Conservation (phyloP, 37 sponge, comb jelly and placozoan genomes). For the Axinella damicornis region DNA sequence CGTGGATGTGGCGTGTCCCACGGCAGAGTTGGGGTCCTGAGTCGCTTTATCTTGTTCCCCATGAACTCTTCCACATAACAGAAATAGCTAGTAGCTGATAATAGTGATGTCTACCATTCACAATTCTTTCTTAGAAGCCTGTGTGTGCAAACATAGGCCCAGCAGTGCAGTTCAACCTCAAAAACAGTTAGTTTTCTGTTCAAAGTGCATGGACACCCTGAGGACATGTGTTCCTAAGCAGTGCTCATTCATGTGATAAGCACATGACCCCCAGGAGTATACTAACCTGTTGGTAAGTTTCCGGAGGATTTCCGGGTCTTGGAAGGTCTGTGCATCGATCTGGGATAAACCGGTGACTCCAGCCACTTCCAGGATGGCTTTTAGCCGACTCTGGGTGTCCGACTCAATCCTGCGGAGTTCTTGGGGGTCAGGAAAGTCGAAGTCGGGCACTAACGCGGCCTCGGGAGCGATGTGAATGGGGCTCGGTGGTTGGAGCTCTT, state of each 20-base stretch:
- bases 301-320: constrained; percentile 88
- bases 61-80: too few species aligned
- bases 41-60: too few species aligned
- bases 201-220: too few species aligned
- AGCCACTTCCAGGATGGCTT: constrained; percentile 79
- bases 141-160: too few species aligned
- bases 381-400: constrained; percentile 75
- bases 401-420: constrained; percentile 60
- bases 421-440: constrained; percentile 51
- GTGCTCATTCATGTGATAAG: constrained; percentile 17
- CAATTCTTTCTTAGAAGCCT: too few species aligned
- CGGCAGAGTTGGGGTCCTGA: too few species aligned
- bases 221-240: too few species aligned
- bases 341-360: constrained; percentile 76
- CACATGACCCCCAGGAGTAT: constrained; percentile 25
- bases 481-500: constrained; percentile 43
- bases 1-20: too few species aligned
- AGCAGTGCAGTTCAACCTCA: too few species aligned
- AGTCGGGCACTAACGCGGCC: constrained; percentile 34
- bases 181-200: too few species aligned
- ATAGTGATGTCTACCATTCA: too few species aligned
- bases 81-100: too few species aligned
- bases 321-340: constrained; percentile 74
- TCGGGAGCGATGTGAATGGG: constrained; percentile 53
- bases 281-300: constrained; percentile 76